Evolutionary conservation across 92 coral and sea anemone species (phyloP).

Genomic region (Scolanthus callimorphus): DNA sequence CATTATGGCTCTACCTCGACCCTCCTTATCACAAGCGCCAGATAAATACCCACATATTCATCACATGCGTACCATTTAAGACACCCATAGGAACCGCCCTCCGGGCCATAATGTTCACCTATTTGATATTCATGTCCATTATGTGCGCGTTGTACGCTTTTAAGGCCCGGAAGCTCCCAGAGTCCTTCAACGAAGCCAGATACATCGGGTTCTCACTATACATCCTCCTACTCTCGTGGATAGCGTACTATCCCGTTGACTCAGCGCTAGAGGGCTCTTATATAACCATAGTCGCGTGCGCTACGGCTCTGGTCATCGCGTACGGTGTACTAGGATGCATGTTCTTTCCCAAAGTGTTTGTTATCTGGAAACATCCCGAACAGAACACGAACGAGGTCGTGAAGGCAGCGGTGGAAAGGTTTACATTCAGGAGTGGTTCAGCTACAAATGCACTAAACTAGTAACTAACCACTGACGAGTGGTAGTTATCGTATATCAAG

Average conservation of each 20-base stretch:
- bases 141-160: conserved; percentile 42
- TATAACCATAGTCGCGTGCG: conserved; percentile 34
- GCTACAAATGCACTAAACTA: neutral
- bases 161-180: conserved; percentile 43
- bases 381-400: conserved; percentile 32
- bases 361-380: conserved; percentile 35
- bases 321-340: conserved; percentile 37
- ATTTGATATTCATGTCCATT: conserved; percentile 30
- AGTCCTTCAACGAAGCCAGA: conserved; percentile 39
- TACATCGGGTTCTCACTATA: conserved; percentile 46
- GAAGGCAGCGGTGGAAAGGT: conserved; percentile 14
- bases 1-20: conserved; percentile 36
- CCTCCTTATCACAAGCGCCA: conserved; percentile 20
- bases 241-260: conserved; percentile 28
- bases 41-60: conserved; percentile 13
- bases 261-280: conserved; percentile 42
- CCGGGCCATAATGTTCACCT: conserved; percentile 12
- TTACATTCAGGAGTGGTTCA: neutral
- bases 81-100: conserved; percentile 13
- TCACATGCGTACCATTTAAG: conserved; percentile 33
- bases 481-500: too few relatives aligned
- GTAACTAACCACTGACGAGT: too few relatives aligned
- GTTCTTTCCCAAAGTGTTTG: conserved; percentile 29
- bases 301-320: conserved; percentile 27
- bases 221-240: conserved; percentile 39